phyloP scores from a whole-genome alignment of 1,140 invertebrate species.

The Plectrocnemia conspersa region DNA sequence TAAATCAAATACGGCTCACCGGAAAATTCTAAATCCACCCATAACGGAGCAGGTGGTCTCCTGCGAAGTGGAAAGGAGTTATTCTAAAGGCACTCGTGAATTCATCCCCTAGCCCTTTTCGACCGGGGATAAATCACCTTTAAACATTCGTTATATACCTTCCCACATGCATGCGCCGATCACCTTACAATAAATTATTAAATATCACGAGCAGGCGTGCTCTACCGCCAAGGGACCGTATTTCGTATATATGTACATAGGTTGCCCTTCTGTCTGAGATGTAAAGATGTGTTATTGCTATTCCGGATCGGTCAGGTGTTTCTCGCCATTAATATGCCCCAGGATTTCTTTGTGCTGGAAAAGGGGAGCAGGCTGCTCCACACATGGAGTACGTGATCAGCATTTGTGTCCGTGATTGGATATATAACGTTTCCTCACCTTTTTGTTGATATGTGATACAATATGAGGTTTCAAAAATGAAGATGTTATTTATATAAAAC shows the following conservation, averaged over 20 bases:
- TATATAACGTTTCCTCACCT: not conserved
- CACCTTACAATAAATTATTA: constrained; percentile 35
- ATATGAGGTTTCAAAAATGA: no score
- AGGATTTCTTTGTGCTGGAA: constrained; percentile 23
- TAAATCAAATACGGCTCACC: no score
- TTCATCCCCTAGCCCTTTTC: constrained; percentile 14
- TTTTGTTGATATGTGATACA: no score
- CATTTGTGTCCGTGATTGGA: constrained; percentile 8
- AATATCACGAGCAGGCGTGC: constrained; percentile 29
- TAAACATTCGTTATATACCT: constrained; percentile 11
- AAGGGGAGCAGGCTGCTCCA: not conserved
- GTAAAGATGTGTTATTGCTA: constrained; percentile 28
- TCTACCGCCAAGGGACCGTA: not conserved
- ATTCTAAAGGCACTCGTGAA: constrained; percentile 28
- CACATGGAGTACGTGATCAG: constrained; percentile 19
- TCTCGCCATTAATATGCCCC: constrained; percentile 31
- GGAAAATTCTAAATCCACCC: no score
- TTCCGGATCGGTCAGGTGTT: constrained; percentile 33
- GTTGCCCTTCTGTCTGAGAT: constrained; percentile 12
- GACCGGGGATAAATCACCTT: constrained; percentile 29
- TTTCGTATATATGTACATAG: not conserved
- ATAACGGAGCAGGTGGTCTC: constrained; percentile 25
- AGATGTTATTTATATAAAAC: no score
- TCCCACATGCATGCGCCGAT: constrained; percentile 19
- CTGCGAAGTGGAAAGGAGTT: constrained; percentile 25